Conservation (phyloP, 2,797 vertebrate species). For the Morelia viridis region DNA sequence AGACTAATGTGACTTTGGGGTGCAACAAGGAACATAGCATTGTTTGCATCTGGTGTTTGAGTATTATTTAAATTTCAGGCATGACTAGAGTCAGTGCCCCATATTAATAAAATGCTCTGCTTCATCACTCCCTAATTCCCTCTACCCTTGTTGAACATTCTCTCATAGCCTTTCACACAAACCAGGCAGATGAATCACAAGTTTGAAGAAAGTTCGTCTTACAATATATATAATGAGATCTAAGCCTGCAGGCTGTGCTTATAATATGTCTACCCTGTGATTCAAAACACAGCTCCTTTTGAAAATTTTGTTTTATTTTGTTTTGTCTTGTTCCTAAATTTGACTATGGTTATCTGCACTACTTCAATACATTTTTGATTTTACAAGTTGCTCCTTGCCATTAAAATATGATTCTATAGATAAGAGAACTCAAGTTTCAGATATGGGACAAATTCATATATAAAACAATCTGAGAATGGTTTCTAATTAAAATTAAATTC, state of each 20-base stretch:
- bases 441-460: neutral
- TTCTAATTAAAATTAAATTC: neutral
- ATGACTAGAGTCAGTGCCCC: slow-evolving; percentile 59
- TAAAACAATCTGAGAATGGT: neutral
- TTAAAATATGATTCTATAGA: neutral
- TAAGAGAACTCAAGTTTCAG: neutral
- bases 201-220: slow-evolving; percentile 28
- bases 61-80: slow-evolving; percentile 70
- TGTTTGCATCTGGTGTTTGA: slow-evolving; percentile 53
- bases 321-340: too few species aligned
- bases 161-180: slow-evolving; percentile 66
- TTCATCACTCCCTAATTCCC: slow-evolving; percentile 66
- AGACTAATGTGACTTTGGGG: slow-evolving; percentile 32
- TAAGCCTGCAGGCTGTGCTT: neutral
- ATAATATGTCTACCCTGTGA: neutral
- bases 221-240: slow-evolving; percentile 26
- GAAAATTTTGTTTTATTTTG: too few species aligned
- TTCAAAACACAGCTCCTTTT: neutral
- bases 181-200: slow-evolving; percentile 62
- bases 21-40: slow-evolving; percentile 43
- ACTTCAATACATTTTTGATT: neutral
- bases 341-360: neutral
- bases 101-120: slow-evolving; percentile 67
- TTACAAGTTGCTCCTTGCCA: neutral
- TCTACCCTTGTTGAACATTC: slow-evolving; percentile 71